These are phyloP conservation scores for Thysanoteuthis rhombus DNA, from an alignment of 2,888 invertebrate genomes.

Conservation along the genomic window DNA sequence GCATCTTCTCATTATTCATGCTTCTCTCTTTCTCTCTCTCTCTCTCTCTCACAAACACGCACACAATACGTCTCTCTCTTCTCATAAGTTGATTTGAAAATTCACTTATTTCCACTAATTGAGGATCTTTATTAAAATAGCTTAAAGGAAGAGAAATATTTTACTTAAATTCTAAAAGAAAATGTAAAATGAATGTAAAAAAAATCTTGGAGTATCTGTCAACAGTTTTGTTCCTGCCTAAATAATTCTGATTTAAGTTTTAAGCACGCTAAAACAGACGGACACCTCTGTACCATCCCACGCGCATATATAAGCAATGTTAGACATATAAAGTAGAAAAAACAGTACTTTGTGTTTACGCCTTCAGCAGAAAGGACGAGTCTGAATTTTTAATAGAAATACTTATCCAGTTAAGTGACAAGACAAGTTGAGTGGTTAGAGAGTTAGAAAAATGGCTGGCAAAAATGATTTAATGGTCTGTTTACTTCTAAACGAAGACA, in stretches of 20 bases:
- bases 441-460: neutral
- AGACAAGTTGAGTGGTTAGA: neutral
- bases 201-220: neutral
- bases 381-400: neutral
- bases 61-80: too few relatives aligned
- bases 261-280: neutral
- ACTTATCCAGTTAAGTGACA: neutral
- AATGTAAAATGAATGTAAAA: neutral
- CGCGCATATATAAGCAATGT: neutral
- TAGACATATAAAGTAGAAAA: neutral
- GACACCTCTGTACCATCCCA: neutral
- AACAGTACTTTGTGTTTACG: neutral
- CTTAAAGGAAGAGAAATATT: too few relatives aligned
- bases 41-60: too few relatives aligned
- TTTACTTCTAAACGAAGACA: too few relatives aligned
- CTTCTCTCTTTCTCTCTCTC: too few relatives aligned
- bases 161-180: too few relatives aligned
- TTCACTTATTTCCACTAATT: neutral
- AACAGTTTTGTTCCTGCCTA: neutral
- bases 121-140: neutral
- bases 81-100: neutral
- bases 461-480: neutral
- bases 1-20: too few relatives aligned
- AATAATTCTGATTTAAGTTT: neutral
- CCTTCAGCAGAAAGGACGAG: neutral